These are phyloP conservation scores for Cyphomyrmex costatus DNA, from an alignment of 1,140 invertebrate genomes.

Conservation along the genomic window DNA sequence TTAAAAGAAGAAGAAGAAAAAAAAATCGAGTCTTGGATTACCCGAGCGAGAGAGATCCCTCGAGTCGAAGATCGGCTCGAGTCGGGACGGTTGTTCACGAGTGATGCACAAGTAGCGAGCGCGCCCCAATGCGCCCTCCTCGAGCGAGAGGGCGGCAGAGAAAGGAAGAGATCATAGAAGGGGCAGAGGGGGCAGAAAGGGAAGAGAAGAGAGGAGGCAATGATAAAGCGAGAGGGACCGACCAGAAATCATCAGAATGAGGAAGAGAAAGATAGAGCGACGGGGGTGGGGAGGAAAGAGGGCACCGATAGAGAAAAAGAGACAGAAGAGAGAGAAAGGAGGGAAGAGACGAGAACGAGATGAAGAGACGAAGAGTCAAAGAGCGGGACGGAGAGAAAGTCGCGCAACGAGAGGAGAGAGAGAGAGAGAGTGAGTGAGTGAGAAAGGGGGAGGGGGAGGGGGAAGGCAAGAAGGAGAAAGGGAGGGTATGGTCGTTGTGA, in stretches of 20 bases:
- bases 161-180: slow-evolving; percentile 63
- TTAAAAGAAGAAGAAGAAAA: background rate
- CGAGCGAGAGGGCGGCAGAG: slow-evolving; percentile 70
- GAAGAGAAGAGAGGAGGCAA: slow-evolving; percentile 23
- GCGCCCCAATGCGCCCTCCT: slow-evolving; percentile 75
- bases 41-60: slow-evolving; percentile 45
- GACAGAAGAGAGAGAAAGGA: slow-evolving; percentile 57
- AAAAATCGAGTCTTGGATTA: background rate
- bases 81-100: slow-evolving; percentile 54
- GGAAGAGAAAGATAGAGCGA: slow-evolving; percentile 64
- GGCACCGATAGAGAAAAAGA: slow-evolving; percentile 52
- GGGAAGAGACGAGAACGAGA: slow-evolving; percentile 62
- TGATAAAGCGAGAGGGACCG: slow-evolving; percentile 37
- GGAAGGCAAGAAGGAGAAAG: slow-evolving; percentile 54
- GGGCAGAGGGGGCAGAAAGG: slow-evolving; percentile 59
- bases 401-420: slow-evolving; percentile 44
- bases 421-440: slow-evolving; percentile 67
- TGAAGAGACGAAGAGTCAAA: slow-evolving; percentile 52
- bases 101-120: slow-evolving; percentile 66
- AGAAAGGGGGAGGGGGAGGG: slow-evolving; percentile 46
- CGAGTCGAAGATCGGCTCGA: slow-evolving; percentile 45
- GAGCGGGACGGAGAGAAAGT: slow-evolving; percentile 54
- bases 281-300: slow-evolving; percentile 66
- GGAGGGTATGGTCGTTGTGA: slow-evolving; percentile 81
- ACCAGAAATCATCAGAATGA: slow-evolving; percentile 53